These are phyloP conservation scores for Dicaeum eximium DNA, from an alignment of 2,113 vertebrate species.

Conservation along the genomic window DNA sequence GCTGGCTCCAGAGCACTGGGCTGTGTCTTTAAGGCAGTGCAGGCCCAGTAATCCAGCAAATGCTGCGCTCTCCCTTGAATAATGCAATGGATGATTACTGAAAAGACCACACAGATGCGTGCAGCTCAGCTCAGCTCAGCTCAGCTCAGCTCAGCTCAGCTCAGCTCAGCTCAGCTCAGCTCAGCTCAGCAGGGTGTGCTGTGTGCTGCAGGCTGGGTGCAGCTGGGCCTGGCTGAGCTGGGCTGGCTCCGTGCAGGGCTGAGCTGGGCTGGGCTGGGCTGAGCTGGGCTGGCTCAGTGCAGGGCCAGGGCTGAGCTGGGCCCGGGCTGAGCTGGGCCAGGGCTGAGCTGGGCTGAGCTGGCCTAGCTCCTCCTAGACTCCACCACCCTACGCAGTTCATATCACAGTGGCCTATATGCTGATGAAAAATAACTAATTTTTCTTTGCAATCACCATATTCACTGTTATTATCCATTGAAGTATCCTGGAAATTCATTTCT, in stretches of 20 bases:
- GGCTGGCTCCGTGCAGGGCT: too few relatives aligned
- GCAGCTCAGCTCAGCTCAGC: too few relatives aligned
- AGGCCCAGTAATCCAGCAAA: background rate
- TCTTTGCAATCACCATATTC: background rate
- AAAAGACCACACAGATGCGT: background rate
- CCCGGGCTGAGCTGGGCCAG: too few relatives aligned
- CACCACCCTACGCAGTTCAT: background rate
- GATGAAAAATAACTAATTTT: background rate
- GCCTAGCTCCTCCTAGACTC: too few relatives aligned
- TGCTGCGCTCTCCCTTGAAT: background rate
- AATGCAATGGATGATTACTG: background rate
- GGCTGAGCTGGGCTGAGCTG: too few relatives aligned
- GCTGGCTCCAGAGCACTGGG: background rate
- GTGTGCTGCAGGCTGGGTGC: background rate
- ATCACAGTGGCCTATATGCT: background rate
- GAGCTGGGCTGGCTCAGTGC: too few relatives aligned
- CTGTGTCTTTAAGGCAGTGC: background rate
- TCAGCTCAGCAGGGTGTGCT: too few relatives aligned
- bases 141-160: too few relatives aligned
- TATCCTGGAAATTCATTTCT: background rate
- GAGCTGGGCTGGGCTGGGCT: too few relatives aligned
- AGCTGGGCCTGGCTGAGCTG: too few relatives aligned
- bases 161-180: too few relatives aligned
- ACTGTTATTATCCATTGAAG: background rate
- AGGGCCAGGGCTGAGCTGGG: too few relatives aligned